A percentile compares a stretch with the other conserved stretches of the same genome.
phyloP scores from a whole-genome alignment of 2,888 invertebrate genomes.

The Thymelicus acteon region DNA sequence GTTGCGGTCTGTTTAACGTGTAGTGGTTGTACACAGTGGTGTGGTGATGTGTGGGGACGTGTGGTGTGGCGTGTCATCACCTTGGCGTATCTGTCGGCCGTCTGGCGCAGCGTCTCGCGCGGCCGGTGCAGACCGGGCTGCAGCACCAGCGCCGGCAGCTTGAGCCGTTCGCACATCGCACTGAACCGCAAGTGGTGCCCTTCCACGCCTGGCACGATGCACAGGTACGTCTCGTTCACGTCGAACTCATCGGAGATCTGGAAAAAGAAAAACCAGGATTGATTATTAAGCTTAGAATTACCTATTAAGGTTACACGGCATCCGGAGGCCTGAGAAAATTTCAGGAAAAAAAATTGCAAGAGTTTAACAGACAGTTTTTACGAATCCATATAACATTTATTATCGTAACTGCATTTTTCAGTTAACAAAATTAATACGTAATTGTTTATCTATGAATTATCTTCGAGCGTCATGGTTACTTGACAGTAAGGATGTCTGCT shows the following conservation, averaged over 20 bases:
- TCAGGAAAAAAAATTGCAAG: too few species aligned
- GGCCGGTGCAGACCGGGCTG: conserved; percentile 55
- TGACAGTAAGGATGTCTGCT: too few species aligned
- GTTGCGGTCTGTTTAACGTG: too few species aligned
- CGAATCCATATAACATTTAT: too few species aligned
- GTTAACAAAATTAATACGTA: too few species aligned
- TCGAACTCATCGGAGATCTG: conserved; percentile 53
- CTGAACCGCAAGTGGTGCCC: conserved; percentile 55
- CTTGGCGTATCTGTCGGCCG: conserved; percentile 54
- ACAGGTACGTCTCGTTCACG: conserved; percentile 49
- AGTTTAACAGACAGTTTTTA: too few species aligned
- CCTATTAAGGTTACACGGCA: too few species aligned
- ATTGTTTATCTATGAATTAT: too few species aligned
- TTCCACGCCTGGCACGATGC: conserved; percentile 62
- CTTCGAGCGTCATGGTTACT: too few species aligned
- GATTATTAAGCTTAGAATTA: neutral
- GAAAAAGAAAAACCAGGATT: neutral
- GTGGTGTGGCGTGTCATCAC: conserved; percentile 41
- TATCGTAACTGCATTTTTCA: too few species aligned
- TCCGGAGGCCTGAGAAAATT: too few species aligned
- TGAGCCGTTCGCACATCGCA: conserved; percentile 55
- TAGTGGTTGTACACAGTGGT: neutral
- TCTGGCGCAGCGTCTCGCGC: conserved; percentile 52
- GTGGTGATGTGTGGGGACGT: too few species aligned
- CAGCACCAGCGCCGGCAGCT: conserved; percentile 56